Conservation (phyloP, 1,140 invertebrate genomes). For the Trichogramma pretiosum region DNA sequence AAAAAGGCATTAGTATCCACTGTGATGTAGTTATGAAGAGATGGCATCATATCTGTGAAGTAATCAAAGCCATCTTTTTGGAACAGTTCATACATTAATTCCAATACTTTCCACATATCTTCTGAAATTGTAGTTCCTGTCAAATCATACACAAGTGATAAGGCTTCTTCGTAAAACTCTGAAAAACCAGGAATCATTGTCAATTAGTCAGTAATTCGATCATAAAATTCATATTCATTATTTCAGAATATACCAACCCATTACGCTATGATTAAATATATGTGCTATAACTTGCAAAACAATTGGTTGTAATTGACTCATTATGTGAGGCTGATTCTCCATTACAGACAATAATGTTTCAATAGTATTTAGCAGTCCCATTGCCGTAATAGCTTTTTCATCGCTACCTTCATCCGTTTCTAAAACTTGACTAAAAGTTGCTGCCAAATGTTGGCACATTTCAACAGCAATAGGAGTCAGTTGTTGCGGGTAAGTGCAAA, state of each 20-base stretch:
- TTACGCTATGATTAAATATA: slow-evolving; percentile 76
- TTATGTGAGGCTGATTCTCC: slow-evolving; percentile 84
- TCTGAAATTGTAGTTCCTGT: slow-evolving; percentile 80
- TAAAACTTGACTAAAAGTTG: slow-evolving; percentile 83
- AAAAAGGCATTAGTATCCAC: slow-evolving; percentile 90
- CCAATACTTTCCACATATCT: slow-evolving; percentile 94
- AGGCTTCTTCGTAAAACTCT: slow-evolving; percentile 96
- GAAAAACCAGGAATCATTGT: slow-evolving; percentile 27
- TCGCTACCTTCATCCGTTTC: slow-evolving; percentile 80
- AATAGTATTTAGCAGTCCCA: slow-evolving; percentile 93
- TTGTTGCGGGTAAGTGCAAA: slow-evolving; percentile 85
- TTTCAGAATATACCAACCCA: slow-evolving; percentile 48
- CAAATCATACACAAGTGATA: slow-evolving; percentile 86
- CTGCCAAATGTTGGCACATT: slow-evolving; percentile 87
- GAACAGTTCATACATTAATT: slow-evolving; percentile 82
- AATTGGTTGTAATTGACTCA: slow-evolving; percentile 83
- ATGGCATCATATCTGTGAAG: slow-evolving; percentile 98
- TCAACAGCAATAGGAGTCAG: slow-evolving; percentile 88
- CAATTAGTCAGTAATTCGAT: not conserved
- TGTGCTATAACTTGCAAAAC: slow-evolving; percentile 86
- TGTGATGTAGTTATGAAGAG: slow-evolving; percentile 94
- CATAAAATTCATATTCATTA: not conserved
- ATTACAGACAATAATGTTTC: slow-evolving; percentile 91
- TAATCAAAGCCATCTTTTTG: slow-evolving; percentile 93
- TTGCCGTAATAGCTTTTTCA: slow-evolving; percentile 94